Conservation (phyloP, 2,797 vertebrate species). For the Podarcis siculus region DNA sequence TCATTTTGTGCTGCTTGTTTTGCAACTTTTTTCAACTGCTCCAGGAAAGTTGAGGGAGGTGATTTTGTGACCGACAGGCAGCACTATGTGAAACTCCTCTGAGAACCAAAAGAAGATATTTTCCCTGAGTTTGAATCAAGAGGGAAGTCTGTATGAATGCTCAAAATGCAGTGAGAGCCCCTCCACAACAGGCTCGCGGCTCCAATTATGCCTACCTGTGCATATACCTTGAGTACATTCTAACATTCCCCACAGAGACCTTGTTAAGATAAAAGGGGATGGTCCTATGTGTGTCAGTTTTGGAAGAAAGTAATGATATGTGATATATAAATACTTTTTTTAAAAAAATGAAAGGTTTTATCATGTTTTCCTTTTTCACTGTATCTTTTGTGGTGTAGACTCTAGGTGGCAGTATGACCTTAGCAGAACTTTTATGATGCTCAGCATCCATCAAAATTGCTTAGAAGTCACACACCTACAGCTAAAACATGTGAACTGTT, state of each 20-base stretch:
- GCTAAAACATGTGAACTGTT: background rate
- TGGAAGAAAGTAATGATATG: background rate
- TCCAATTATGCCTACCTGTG: background rate
- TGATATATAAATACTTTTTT: background rate
- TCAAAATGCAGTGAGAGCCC: background rate
- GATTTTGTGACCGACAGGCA: too few species aligned
- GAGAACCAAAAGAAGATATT: background rate
- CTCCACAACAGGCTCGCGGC: background rate
- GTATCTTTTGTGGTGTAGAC: background rate
- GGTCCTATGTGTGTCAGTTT: background rate
- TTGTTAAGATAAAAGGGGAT: background rate
- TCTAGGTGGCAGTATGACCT: conserved; percentile 48
- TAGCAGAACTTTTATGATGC: background rate
- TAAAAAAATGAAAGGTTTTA: too few species aligned
- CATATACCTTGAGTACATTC: background rate
- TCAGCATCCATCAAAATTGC: background rate
- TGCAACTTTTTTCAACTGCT: background rate
- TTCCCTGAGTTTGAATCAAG: background rate
- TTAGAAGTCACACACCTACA: background rate
- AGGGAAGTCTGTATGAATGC: background rate
- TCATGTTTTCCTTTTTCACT: background rate
- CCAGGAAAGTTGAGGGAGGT: background rate
- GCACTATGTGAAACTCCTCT: background rate
- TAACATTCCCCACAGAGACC: background rate
- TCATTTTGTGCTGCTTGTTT: background rate